A percentile compares a stretch with the other conserved stretches of the same genome.
Evolutionary conservation across 2,113 vertebrate genomes (phyloP).

Genomic region (Solea solea): DNA sequence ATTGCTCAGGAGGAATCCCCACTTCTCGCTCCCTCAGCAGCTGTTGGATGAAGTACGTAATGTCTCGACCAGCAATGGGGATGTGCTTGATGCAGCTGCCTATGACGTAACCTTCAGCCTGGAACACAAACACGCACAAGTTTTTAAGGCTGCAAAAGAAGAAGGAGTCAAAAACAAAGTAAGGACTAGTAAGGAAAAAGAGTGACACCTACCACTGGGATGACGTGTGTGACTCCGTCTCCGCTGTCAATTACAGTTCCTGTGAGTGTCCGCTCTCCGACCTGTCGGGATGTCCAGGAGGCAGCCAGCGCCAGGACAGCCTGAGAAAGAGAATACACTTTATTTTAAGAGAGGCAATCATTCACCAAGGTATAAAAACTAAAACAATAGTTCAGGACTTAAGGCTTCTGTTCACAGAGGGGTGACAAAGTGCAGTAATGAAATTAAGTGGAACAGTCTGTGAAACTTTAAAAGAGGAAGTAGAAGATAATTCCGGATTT

Average conservation of each 20-base stretch:
- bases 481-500: not conserved
- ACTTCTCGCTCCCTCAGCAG: constrained; percentile 95
- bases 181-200: not conserved
- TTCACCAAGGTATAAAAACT: too few relatives aligned
- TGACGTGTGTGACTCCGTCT: constrained; percentile 97
- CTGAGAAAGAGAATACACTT: constrained; percentile 21
- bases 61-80: constrained; percentile 97
- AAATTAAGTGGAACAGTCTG: not conserved
- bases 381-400: not conserved
- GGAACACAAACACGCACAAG: not conserved
- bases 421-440: not conserved
- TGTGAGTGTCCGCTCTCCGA: constrained; percentile 94
- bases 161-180: rapidly evolving
- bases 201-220: constrained; percentile 89
- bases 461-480: constrained; percentile 34
- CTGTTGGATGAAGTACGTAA: constrained; percentile 99
- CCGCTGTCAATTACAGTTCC: constrained; percentile 98
- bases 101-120: constrained; percentile 99
- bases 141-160: not conserved
- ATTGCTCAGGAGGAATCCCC: constrained; percentile 98
- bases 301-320: constrained; percentile 92
- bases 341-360: not conserved
- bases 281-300: constrained; percentile 98
- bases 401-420: not conserved
- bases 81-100: constrained; percentile 99